These are phyloP conservation scores for Phrynosoma blainvillii DNA, from an alignment of 2,113 vertebrate species.

Conservation along the genomic window DNA sequence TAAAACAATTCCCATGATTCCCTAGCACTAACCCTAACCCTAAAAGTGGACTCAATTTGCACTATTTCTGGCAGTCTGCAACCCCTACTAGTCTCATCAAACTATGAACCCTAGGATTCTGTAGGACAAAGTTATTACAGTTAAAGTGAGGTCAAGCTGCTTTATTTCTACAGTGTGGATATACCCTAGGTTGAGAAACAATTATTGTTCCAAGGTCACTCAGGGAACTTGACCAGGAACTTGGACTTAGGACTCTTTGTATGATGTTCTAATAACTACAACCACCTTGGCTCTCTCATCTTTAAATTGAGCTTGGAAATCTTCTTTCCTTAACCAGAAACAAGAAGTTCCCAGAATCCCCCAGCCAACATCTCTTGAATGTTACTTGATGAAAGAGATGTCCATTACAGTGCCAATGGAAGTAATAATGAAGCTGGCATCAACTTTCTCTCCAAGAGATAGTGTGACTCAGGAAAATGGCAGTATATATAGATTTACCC, in stretches of 20 bases:
- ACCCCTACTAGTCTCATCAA: too few relatives aligned
- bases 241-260: background rate
- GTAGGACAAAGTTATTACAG: too few relatives aligned
- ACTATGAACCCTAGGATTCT: too few relatives aligned
- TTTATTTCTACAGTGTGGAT: background rate
- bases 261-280: too few relatives aligned
- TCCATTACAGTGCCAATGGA: background rate
- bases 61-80: too few relatives aligned
- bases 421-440: background rate
- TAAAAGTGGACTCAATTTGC: too few relatives aligned
- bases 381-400: background rate
- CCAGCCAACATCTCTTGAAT: background rate
- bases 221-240: background rate
- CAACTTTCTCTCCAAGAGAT: background rate
- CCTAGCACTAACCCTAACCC: too few relatives aligned
- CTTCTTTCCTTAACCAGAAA: too few relatives aligned
- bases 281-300: background rate
- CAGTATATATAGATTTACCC: background rate
- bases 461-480: slow-evolving; percentile 1
- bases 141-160: too few relatives aligned
- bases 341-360: background rate
- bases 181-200: background rate
- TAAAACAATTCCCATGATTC: too few relatives aligned
- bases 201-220: background rate
- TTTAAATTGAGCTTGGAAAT: background rate